Percentiles rank a stretch among this genome's conserved stretches.
Conservation (phyloP, 37 sponge, comb jelly and placozoan genomes). For the Petrosia ficiformis region DNA sequence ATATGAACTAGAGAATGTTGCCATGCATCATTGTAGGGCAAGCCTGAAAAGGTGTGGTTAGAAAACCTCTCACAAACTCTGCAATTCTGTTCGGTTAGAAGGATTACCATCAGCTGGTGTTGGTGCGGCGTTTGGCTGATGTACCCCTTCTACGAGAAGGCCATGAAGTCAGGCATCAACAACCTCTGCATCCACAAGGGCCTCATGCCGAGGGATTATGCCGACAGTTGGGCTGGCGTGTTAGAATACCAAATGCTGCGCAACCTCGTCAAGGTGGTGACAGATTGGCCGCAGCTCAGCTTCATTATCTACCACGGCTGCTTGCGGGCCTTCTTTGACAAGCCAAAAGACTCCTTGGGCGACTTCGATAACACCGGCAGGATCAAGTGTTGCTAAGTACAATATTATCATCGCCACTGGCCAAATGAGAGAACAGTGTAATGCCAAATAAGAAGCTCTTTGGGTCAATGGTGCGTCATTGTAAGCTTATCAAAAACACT, state of each 20-base stretch:
- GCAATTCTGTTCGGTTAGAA: too few relatives aligned
- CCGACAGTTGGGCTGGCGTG: neutral
- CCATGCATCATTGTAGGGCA: too few relatives aligned
- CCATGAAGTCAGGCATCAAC: constrained; percentile 2
- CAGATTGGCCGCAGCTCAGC: neutral
- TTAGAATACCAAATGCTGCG: neutral
- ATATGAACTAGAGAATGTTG: too few relatives aligned
- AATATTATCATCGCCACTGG: too few relatives aligned
- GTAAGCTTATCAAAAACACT: too few relatives aligned
- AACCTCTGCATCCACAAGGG: constrained; percentile 4
- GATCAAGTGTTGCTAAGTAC: neutral
- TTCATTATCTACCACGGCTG: neutral
- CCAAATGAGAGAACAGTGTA: too few relatives aligned
- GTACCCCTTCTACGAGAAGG: neutral
- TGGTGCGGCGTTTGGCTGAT: neutral
- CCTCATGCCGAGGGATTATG: neutral
- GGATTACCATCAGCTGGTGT: too few relatives aligned
- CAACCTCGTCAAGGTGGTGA: neutral
- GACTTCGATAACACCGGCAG: neutral
- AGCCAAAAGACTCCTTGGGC: neutral
- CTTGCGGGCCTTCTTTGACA: neutral
- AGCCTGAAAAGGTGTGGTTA: too few relatives aligned
- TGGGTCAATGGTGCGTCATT: too few relatives aligned
- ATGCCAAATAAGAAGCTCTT: too few relatives aligned
- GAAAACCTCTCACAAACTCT: too few relatives aligned